Percentiles rank a stretch among this genome's conserved stretches.
phyloP scores from a whole-genome alignment of 1,140 invertebrate species.

The Odontomachus brunneus region DNA sequence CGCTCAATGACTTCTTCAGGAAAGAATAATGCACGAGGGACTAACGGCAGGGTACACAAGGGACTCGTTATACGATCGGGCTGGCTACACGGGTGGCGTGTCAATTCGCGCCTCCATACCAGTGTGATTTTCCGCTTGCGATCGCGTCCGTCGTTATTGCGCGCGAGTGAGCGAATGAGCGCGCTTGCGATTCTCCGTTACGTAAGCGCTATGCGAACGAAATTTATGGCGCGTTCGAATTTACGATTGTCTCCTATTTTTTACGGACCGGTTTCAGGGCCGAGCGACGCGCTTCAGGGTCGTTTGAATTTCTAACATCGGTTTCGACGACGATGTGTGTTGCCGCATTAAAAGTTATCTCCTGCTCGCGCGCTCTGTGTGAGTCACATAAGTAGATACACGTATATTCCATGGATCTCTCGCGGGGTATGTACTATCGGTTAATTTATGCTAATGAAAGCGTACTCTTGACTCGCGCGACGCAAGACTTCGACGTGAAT shows the following conservation, averaged over 20 bases:
- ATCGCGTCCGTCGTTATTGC: neutral
- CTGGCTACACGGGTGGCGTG: too few species aligned
- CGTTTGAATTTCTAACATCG: slow-evolving; percentile 43
- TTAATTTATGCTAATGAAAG: slow-evolving; percentile 36
- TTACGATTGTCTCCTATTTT: slow-evolving; percentile 34
- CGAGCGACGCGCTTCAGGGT: too few species aligned
- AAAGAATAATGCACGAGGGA: too few species aligned
- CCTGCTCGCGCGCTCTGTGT: too few species aligned
- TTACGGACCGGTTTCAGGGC: slow-evolving; percentile 29
- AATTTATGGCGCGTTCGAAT: slow-evolving; percentile 24
- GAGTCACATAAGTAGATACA: slow-evolving; percentile 30
- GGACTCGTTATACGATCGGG: too few species aligned
- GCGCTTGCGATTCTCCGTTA: slow-evolving; percentile 2
- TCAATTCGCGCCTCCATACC: too few species aligned
- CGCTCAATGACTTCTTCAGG: too few species aligned
- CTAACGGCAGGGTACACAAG: too few species aligned
- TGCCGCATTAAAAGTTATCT: slow-evolving; percentile 41
- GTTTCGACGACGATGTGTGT: neutral
- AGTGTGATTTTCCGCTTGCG: too few species aligned
- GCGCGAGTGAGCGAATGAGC: too few species aligned
- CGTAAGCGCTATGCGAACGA: slow-evolving; percentile 26
- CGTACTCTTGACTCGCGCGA: neutral
- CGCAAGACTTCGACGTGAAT: slow-evolving; percentile 11
- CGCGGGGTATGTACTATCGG: neutral
- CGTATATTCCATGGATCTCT: neutral